These are phyloP conservation scores for Cerastis rubricosa DNA, from an alignment of 2,888 invertebrate genomes.

Conservation along the genomic window DNA sequence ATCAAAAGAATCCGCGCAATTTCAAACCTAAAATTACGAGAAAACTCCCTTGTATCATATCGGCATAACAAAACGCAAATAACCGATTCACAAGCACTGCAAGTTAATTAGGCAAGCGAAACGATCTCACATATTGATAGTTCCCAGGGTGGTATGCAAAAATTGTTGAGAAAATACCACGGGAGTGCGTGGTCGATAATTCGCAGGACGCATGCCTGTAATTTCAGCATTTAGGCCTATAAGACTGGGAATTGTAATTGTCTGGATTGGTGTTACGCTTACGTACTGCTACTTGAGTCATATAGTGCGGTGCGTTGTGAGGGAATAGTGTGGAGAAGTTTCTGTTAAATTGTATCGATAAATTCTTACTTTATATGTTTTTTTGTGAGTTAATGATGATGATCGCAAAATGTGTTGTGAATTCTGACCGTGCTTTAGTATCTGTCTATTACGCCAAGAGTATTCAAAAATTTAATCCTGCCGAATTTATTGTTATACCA, in stretches of 20 bases:
- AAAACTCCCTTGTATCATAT: slow-evolving; percentile 57
- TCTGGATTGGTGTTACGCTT: slow-evolving; percentile 65
- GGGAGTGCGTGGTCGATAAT: slow-evolving; percentile 86
- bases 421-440: not conserved
- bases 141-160: slow-evolving; percentile 89
- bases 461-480: not conserved
- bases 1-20: slow-evolving; percentile 33
- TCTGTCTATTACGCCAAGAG: not conserved
- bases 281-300: slow-evolving; percentile 57
- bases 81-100: slow-evolving; percentile 78
- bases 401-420: not conserved
- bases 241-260: slow-evolving; percentile 77
- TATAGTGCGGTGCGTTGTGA: slow-evolving; percentile 20
- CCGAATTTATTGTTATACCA: slow-evolving; percentile 11
- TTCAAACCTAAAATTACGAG: slow-evolving; percentile 49
- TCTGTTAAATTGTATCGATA: slow-evolving; percentile 23
- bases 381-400: not conserved
- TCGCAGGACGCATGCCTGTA: slow-evolving; percentile 75
- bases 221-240: slow-evolving; percentile 85
- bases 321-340: slow-evolving; percentile 2
- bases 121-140: slow-evolving; percentile 75
- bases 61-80: slow-evolving; percentile 73
- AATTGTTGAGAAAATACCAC: slow-evolving; percentile 89
- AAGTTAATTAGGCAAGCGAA: slow-evolving; percentile 81
- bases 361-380: not conserved